Conservation (phyloP, 2,797 vertebrate species). For the Galagoides demidoff region DNA sequence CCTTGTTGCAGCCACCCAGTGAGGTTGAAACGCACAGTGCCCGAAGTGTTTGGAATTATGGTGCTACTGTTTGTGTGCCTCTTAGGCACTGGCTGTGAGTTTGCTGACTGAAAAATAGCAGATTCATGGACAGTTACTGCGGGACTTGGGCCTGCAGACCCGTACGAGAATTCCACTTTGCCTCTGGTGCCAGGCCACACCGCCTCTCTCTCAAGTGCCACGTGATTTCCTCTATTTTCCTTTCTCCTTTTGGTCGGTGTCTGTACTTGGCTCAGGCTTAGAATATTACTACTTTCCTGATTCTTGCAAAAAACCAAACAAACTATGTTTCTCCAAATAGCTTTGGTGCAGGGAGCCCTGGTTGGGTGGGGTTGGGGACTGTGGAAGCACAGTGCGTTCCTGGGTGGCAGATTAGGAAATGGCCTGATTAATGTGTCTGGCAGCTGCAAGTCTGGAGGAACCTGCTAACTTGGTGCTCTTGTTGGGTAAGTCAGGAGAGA, state of each 20-base stretch:
- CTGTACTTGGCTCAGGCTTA: background rate
- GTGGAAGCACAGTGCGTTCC: background rate
- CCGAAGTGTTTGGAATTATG: accelerated
- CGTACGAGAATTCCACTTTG: accelerated
- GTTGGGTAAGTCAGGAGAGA: background rate
- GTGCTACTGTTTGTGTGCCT: accelerated
- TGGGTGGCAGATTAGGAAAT: background rate
- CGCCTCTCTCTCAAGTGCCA: accelerated
- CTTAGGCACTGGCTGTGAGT: accelerated
- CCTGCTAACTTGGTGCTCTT: background rate
- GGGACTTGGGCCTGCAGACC: background rate
- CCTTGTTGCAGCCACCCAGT: too few species aligned
- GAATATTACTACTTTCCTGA: background rate
- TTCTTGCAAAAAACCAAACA: background rate
- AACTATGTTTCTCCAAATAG: background rate
- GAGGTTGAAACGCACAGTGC: too few species aligned
- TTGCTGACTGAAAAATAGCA: background rate
- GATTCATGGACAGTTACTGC: accelerated
- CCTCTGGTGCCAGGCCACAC: accelerated
- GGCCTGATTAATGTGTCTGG: background rate
- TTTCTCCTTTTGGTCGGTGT: background rate
- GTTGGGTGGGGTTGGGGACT: background rate
- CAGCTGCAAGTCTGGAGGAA: background rate
- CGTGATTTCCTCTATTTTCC: background rate
- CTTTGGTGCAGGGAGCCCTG: background rate